phyloP scores from a whole-genome alignment of 2,888 invertebrate genomes.

The Parthenolecanium corni region DNA sequence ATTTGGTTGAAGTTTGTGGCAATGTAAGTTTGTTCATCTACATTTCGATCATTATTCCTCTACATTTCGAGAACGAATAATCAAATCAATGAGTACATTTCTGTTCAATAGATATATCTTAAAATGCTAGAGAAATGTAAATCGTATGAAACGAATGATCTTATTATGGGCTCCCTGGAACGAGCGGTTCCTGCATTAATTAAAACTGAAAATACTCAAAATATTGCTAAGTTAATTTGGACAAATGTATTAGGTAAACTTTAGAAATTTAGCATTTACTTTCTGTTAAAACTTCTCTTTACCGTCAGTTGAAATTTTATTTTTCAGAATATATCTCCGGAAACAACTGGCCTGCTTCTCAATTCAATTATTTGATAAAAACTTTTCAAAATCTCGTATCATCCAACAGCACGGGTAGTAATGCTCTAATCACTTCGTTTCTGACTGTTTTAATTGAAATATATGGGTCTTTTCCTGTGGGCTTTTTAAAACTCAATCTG shows the following conservation, averaged over 20 bases:
- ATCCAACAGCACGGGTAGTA: neutral
- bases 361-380: constrained; percentile 6
- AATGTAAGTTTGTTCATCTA: neutral
- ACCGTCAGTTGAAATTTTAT: neutral
- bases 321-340: neutral
- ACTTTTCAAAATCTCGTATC: constrained; percentile 13
- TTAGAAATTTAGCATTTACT: too few species aligned
- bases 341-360: neutral
- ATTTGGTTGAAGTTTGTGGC: constrained; percentile 4
- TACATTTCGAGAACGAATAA: too few species aligned
- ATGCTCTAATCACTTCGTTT: neutral
- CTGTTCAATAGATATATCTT: neutral
- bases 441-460: neutral
- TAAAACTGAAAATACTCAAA: neutral
- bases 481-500: constrained; percentile 1
- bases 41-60: neutral
- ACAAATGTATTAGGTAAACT: constrained; percentile 1
- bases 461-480: neutral
- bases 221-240: constrained; percentile 12
- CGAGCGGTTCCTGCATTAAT: constrained; percentile 6
- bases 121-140: constrained; percentile 3
- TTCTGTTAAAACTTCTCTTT: too few species aligned
- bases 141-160: neutral
- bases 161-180: constrained; percentile 4
- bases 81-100: neutral